phyloP scores from a whole-genome alignment of 2,113 vertebrate genomes.

The Eurypyga helias region DNA sequence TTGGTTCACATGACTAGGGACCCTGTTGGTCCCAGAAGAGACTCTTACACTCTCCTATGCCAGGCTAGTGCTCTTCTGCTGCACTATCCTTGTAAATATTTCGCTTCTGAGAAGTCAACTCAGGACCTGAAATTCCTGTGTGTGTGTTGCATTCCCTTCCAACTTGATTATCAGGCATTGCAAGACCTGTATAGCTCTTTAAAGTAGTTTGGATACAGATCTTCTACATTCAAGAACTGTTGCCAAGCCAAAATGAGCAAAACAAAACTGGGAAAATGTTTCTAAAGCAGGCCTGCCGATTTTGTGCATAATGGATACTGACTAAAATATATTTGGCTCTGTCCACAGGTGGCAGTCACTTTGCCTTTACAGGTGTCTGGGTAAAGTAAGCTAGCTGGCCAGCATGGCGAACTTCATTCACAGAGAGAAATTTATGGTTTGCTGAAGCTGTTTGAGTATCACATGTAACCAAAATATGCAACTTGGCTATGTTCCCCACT shows the following conservation, averaged over 20 bases:
- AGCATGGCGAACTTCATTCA: background rate
- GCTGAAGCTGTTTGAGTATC: background rate
- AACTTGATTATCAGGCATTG: background rate
- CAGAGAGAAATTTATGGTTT: background rate
- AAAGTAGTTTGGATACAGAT: background rate
- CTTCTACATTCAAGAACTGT: background rate
- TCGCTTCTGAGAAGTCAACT: background rate
- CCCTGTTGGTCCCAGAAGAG: background rate
- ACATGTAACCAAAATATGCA: background rate
- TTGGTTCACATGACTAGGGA: background rate
- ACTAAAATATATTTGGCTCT: background rate
- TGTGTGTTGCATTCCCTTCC: background rate
- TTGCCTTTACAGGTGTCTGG: background rate
- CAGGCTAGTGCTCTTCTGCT: background rate
- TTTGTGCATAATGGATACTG: rapidly evolving
- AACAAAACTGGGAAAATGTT: background rate
- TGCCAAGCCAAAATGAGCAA: background rate
- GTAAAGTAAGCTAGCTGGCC: background rate
- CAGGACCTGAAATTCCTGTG: background rate
- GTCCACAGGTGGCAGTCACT: background rate
- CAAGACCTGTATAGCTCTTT: background rate
- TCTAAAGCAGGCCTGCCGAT: background rate
- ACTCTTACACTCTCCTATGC: background rate
- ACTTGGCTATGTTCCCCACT: background rate
- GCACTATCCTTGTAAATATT: background rate